Conservation (phyloP, 2,797 vertebrate species). For the Sebastes trivittatus region DNA sequence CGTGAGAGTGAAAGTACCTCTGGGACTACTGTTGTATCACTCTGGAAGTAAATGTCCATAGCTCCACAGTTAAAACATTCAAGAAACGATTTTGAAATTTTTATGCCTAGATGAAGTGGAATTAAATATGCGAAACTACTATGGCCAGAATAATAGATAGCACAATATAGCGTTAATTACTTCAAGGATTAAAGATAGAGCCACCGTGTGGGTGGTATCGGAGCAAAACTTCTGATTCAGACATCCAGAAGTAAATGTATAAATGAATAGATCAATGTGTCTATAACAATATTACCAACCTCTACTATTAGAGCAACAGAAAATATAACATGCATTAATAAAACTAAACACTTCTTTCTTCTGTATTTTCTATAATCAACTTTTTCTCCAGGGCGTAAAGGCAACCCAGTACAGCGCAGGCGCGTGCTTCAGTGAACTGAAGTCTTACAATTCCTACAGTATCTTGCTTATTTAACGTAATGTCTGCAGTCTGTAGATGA, state of each 20-base stretch:
- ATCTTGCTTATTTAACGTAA: neutral
- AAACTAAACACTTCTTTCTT: no score
- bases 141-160: neutral
- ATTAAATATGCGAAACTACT: slow-evolving; percentile 11
- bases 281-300: neutral
- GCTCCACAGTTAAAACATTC: neutral
- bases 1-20: neutral
- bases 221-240: neutral
- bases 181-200: neutral
- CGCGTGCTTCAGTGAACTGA: neutral
- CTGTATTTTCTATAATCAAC: no score
- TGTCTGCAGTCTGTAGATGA: neutral
- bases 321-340: neutral
- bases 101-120: slow-evolving; percentile 26
- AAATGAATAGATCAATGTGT: neutral
- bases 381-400: no score
- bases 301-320: neutral
- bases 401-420: neutral
- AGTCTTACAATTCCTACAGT: neutral
- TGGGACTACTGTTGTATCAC: slow-evolving; percentile 1
- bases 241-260: neutral
- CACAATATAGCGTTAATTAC: neutral
- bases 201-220: neutral
- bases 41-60: neutral
- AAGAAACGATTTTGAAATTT: slow-evolving; percentile 16